A percentile compares a stretch with the other conserved stretches of the same genome.
phyloP scores from a whole-genome alignment of 2,797 vertebrate species.

The Myiotriccus ornatus region DNA sequence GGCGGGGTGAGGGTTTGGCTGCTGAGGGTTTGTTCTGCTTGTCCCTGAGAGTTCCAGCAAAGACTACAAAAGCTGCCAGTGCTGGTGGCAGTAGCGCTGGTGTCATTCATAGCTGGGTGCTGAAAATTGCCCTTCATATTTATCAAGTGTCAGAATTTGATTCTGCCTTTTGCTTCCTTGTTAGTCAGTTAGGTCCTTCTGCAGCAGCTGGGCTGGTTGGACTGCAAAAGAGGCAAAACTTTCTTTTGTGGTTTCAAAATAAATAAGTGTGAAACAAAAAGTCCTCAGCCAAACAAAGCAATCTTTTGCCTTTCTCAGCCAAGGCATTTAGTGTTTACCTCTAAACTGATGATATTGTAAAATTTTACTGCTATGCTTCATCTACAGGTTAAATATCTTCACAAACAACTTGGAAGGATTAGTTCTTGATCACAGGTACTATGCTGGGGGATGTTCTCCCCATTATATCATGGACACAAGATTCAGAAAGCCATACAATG shows the following conservation, averaged over 20 bases:
- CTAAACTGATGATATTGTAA: background rate
- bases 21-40: background rate
- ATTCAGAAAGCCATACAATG: constrained; percentile 91
- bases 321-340: background rate
- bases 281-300: background rate
- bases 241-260: background rate
- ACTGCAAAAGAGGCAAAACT: background rate
- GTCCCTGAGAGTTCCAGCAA: background rate
- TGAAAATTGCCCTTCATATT: background rate
- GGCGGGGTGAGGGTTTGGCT: background rate
- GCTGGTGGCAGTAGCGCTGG: background rate
- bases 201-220: background rate
- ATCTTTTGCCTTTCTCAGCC: background rate
- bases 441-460: constrained; percentile 86
- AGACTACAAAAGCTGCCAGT: background rate
- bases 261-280: background rate
- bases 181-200: background rate
- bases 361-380: background rate
- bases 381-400: constrained; percentile 86
- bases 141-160: background rate
- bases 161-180: background rate
- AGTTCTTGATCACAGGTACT: constrained; percentile 92
- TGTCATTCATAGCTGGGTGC: background rate
- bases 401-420: constrained; percentile 85
- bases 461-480: constrained; percentile 83